Percentiles rank a stretch among this genome's conserved stretches.
These are phyloP conservation scores for Laothoe populi DNA, from an alignment of 2,888 invertebrate genomes.

Conservation along the genomic window DNA sequence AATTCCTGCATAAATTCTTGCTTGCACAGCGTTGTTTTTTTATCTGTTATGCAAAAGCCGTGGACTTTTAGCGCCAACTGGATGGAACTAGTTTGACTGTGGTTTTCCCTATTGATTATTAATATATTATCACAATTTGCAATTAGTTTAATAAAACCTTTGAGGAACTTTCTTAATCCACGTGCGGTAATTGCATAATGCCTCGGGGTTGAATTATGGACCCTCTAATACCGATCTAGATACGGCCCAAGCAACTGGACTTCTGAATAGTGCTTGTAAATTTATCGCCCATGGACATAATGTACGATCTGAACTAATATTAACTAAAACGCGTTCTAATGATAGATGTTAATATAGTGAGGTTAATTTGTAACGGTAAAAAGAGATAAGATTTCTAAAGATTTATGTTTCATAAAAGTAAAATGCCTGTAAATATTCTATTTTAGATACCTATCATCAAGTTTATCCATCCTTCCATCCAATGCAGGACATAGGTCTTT, in stretches of 20 bases:
- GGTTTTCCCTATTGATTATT: too few species aligned
- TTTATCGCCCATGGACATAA: slow-evolving; percentile 49
- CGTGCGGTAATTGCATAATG: slow-evolving; percentile 58
- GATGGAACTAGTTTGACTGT: too few species aligned
- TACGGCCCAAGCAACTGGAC: slow-evolving; percentile 50
- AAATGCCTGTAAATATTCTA: not conserved
- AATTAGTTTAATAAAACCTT: not conserved
- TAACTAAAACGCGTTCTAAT: slow-evolving; percentile 16
- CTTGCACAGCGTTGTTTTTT: too few species aligned
- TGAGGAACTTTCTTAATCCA: slow-evolving; percentile 39
- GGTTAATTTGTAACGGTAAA: slow-evolving; percentile 8
- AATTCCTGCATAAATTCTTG: too few species aligned
- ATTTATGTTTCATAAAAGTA: not conserved
- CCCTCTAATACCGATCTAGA: slow-evolving; percentile 62
- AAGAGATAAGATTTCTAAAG: not conserved
- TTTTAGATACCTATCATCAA: not conserved
- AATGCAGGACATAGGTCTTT: too few species aligned
- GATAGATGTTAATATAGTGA: slow-evolving; percentile 16
- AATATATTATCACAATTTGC: not conserved
- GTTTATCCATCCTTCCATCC: not conserved
- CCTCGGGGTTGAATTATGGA: slow-evolving; percentile 55
- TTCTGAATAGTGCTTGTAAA: slow-evolving; percentile 50
- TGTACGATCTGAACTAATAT: slow-evolving; percentile 14
- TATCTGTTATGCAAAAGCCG: too few species aligned
- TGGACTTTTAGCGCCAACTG: too few species aligned